Conservation (phyloP, 2,797 vertebrate genomes). For the Etheostoma nigrum region DNA sequence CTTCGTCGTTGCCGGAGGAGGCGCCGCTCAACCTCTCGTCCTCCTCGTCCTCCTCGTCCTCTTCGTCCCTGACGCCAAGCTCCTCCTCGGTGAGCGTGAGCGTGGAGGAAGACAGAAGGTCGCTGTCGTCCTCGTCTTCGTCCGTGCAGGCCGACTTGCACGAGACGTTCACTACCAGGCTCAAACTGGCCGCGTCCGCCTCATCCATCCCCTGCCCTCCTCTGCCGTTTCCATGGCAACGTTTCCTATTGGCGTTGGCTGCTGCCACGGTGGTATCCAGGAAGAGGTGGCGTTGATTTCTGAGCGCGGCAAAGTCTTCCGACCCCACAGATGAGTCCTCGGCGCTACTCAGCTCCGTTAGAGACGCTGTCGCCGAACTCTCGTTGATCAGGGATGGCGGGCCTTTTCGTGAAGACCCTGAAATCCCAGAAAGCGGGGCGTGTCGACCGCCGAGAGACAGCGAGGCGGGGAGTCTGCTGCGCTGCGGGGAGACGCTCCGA, state of each 20-base stretch:
- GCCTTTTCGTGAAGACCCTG: constrained; percentile 44
- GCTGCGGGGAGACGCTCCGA: constrained; percentile 84
- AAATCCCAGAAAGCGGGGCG: constrained; percentile 30
- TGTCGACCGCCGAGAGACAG: constrained; percentile 73
- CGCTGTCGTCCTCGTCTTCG: constrained; percentile 95
- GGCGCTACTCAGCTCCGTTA: constrained; percentile 94
- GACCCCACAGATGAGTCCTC: constrained; percentile 94
- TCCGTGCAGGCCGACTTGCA: constrained; percentile 96
- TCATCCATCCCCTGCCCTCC: constrained; percentile 81
- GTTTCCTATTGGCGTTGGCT: constrained; percentile 87
- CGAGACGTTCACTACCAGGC: constrained; percentile 98
- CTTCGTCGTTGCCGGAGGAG: constrained; percentile 83
- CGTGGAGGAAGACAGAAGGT: constrained; percentile 97
- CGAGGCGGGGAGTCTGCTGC: constrained; percentile 79
- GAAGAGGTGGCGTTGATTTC: constrained; percentile 82
- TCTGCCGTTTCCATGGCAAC: constrained; percentile 64
- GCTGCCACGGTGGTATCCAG: constrained; percentile 78
- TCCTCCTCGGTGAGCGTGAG: constrained; percentile 98
- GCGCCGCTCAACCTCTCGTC: constrained; percentile 77
- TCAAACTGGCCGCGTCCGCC: constrained; percentile 92
- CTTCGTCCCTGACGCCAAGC: constrained; percentile 90
- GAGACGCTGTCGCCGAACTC: constrained; percentile 90
- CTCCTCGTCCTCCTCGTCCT: constrained; percentile 83
- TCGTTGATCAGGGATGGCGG: constrained; percentile 90
- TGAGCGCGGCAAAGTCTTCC: constrained; percentile 90